Percentiles rank a stretch among this genome's conserved stretches.
These are phyloP conservation scores for Muntiacus muntjak DNA, from an alignment of 2,113 vertebrate genomes.

Conservation along the genomic window DNA sequence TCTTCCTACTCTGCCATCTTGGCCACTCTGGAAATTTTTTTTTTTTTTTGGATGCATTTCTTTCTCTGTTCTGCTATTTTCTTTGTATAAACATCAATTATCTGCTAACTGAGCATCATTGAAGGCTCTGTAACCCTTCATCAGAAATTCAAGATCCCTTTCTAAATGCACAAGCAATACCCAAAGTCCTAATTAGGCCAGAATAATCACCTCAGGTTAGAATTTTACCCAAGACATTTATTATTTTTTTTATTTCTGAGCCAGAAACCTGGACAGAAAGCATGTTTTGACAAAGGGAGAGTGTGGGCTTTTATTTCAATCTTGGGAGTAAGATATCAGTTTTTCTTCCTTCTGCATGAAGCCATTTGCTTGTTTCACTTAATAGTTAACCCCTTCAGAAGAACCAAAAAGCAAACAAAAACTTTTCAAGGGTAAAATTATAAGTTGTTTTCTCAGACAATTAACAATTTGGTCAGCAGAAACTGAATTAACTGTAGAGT, in stretches of 20 bases:
- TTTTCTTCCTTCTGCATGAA: background rate
- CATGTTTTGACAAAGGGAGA: background rate
- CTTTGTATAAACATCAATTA: background rate
- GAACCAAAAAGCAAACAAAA: background rate
- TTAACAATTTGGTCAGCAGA: background rate
- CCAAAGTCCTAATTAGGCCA: background rate
- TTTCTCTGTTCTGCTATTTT: background rate
- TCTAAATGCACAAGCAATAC: background rate
- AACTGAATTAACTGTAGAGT: background rate
- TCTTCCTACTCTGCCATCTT: background rate
- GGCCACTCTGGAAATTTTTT: background rate
- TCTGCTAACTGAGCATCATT: background rate
- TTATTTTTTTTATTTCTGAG: background rate
- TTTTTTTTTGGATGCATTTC: background rate
- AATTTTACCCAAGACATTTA: background rate
- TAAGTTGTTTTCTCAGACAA: background rate
- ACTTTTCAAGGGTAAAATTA: background rate
- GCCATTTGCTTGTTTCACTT: background rate
- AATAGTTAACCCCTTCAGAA: background rate
- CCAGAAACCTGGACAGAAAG: background rate
- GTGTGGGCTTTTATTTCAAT: background rate
- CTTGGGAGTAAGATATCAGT: background rate
- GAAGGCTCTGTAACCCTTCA: background rate
- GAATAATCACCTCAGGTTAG: background rate
- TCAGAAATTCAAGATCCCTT: background rate